Conservation (phyloP, 2,888 invertebrate genomes). For the Drosophila lutescens region DNA sequence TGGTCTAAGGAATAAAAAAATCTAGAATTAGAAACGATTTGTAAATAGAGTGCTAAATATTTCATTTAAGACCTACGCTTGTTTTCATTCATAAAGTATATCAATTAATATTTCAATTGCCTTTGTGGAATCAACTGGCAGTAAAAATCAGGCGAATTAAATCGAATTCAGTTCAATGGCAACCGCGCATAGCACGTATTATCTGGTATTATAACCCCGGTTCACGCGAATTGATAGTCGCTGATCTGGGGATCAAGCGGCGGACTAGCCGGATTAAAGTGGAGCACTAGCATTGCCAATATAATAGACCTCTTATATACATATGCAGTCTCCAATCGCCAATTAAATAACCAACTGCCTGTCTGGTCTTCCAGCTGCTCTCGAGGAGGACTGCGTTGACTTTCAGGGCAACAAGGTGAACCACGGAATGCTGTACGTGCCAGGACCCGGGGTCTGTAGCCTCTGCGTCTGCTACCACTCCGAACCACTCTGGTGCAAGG, state of each 20-base stretch:
- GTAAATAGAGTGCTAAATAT: too few species aligned
- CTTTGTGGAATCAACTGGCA: conserved; percentile 1
- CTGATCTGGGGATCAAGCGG: conserved; percentile 27
- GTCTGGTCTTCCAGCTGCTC: conserved; percentile 65
- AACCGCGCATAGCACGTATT: conserved; percentile 37
- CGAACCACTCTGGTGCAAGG: conserved; percentile 94
- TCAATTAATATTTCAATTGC: background rate
- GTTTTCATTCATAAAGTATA: background rate
- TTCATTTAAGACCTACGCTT: too few species aligned
- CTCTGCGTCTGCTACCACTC: conserved; percentile 94
- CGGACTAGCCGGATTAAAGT: conserved; percentile 45
- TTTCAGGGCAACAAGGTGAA: conserved; percentile 91
- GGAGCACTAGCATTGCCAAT: conserved; percentile 19
- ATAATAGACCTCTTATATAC: background rate
- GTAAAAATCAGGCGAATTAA: conserved; percentile 1
- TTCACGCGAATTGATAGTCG: conserved; percentile 33
- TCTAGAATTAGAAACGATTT: too few species aligned
- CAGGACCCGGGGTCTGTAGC: conserved; percentile 93
- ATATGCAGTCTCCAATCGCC: background rate
- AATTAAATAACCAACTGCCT: too few species aligned
- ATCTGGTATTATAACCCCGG: conserved; percentile 35
- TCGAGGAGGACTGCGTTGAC: conserved; percentile 92
- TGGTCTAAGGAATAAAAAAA: too few species aligned
- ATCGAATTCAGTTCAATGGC: background rate
- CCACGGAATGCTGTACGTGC: conserved; percentile 92